A percentile compares a stretch with the other conserved stretches of the same genome.
Conservation (phyloP, 2,888 invertebrate genomes). For the Lacanobia wlatinum region DNA sequence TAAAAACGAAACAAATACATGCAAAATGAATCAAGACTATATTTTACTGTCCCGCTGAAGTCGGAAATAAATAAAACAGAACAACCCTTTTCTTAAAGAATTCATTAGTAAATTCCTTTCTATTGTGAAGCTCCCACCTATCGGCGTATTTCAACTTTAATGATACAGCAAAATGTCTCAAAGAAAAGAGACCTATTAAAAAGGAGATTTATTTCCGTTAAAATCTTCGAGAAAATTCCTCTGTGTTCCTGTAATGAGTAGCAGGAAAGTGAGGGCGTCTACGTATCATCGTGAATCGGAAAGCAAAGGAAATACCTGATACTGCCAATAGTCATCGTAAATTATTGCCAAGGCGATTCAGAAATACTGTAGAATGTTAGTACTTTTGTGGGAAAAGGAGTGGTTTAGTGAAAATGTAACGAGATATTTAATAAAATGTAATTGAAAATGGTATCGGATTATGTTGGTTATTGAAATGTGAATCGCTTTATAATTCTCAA, state of each 20-base stretch:
- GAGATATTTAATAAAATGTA: neutral
- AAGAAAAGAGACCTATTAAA: constrained; percentile 46
- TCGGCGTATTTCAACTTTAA: constrained; percentile 55
- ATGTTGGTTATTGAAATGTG: neutral
- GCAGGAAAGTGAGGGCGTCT: constrained; percentile 31
- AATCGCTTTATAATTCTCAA: neutral
- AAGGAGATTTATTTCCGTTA: constrained; percentile 52
- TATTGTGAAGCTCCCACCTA: constrained; percentile 48
- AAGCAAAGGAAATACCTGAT: constrained; percentile 47
- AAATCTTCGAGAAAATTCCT: constrained; percentile 48
- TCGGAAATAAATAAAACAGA: constrained; percentile 11
- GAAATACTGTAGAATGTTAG: constrained; percentile 14
- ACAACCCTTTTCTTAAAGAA: constrained; percentile 43
- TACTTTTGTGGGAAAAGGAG: neutral
- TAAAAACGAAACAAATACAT: neutral
- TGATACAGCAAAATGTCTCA: constrained; percentile 53
- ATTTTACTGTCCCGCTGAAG: neutral
- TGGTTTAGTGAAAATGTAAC: neutral
- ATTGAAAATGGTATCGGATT: constrained; percentile 1
- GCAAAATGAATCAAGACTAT: neutral
- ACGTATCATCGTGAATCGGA: constrained; percentile 56
- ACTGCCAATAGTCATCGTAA: constrained; percentile 46
- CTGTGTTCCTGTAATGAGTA: constrained; percentile 55
- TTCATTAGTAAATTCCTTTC: constrained; percentile 44
- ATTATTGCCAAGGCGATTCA: constrained; percentile 27